A percentile compares a stretch with the other conserved stretches of the same genome.
Conservation (phyloP, 1,140 invertebrate genomes). For the Papilio xuthus region DNA sequence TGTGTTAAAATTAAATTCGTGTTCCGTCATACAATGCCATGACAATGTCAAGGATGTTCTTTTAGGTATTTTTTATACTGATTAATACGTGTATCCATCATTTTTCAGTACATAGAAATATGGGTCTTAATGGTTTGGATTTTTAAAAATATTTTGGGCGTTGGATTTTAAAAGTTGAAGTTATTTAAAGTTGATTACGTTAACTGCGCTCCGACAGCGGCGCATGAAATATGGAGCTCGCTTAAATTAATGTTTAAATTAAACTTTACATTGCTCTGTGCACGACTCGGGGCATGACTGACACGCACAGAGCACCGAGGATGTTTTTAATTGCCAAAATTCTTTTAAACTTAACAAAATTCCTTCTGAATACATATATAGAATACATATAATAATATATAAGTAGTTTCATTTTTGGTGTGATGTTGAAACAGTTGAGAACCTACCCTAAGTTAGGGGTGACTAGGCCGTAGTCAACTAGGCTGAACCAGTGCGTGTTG, state of each 20-base stretch:
- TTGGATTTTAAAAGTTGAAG: neutral
- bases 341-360: neutral
- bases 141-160: neutral
- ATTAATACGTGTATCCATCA: too few relatives aligned
- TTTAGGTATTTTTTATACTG: too few relatives aligned
- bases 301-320: neutral
- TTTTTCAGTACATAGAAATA: neutral
- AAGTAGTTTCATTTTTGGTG: neutral
- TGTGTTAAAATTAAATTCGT: too few relatives aligned
- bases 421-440: too few relatives aligned
- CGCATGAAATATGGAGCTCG: constrained; percentile 21
- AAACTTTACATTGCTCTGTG: constrained; percentile 11
- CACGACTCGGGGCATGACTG: neutral
- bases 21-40: too few relatives aligned
- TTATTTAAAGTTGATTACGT: constrained; percentile 25
- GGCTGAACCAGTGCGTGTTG: too few relatives aligned
- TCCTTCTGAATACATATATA: neutral
- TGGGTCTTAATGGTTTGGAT: neutral
- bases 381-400: too few relatives aligned
- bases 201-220: neutral
- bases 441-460: too few relatives aligned
- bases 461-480: too few relatives aligned
- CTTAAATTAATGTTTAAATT: constrained; percentile 24
- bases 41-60: too few relatives aligned
- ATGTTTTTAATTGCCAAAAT: neutral